phyloP scores from a whole-genome alignment of 2,797 vertebrate species.

The Helarctos malayanus region DNA sequence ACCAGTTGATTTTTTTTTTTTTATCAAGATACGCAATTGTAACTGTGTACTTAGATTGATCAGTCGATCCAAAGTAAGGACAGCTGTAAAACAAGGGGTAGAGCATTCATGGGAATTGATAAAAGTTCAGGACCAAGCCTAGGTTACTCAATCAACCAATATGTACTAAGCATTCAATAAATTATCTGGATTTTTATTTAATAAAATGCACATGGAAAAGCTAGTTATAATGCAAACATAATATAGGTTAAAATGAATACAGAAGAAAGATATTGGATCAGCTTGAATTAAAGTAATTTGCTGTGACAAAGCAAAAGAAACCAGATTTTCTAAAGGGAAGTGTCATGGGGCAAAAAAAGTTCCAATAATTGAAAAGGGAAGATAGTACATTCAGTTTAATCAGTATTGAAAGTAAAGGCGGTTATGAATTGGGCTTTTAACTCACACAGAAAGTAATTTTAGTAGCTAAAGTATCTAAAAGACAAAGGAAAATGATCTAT shows the following conservation, averaged over 20 bases:
- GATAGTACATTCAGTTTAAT: slow-evolving; percentile 62
- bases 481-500: slow-evolving; percentile 82
- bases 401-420: slow-evolving; percentile 67
- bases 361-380: slow-evolving; percentile 73
- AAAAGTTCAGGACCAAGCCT: neutral
- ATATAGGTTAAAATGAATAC: neutral
- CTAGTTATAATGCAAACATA: neutral
- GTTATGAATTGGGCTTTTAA: slow-evolving; percentile 81
- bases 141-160: neutral
- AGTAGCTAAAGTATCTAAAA: slow-evolving; percentile 69
- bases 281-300: slow-evolving; percentile 39
- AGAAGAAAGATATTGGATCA: neutral
- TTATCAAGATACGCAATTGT: neutral
- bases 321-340: slow-evolving; percentile 53
- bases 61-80: neutral
- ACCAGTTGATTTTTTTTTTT: neutral
- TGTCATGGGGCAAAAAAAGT: neutral
- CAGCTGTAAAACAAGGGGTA: neutral
- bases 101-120: neutral
- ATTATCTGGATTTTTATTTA: neutral
- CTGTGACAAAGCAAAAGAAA: slow-evolving; percentile 43
- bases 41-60: neutral
- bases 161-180: neutral
- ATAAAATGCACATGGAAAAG: neutral
- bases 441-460: slow-evolving; percentile 75